A percentile compares a stretch with the other conserved stretches of the same genome.
These are phyloP conservation scores for Dendrolimus houi DNA, from an alignment of 2,888 invertebrate species.

Conservation along the genomic window DNA sequence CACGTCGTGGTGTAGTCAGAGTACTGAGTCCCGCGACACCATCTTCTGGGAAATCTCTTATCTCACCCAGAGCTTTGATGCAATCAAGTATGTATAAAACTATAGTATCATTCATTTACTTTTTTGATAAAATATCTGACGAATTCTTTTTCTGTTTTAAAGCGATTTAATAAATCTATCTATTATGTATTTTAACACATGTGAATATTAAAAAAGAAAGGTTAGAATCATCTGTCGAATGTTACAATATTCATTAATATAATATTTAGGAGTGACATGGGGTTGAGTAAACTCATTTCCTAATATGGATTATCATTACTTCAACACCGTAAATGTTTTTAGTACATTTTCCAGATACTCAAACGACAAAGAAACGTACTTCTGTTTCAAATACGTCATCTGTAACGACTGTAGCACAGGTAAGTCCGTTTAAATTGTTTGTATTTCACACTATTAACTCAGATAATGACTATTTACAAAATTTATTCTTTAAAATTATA, in stretches of 20 bases:
- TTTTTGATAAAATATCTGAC: too few species aligned
- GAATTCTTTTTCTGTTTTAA: too few species aligned
- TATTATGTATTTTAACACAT: neutral
- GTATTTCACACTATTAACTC: neutral
- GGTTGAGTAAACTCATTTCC: too few species aligned
- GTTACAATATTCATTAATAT: too few species aligned
- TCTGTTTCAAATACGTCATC: slow-evolving; percentile 30
- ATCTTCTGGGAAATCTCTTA: slow-evolving; percentile 62
- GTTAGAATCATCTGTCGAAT: too few species aligned
- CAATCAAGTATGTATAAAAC: slow-evolving; percentile 38
- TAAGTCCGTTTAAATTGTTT: slow-evolving; percentile 13
- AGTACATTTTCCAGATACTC: slow-evolving; percentile 20
- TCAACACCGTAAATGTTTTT: too few species aligned
- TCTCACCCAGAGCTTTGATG: slow-evolving; percentile 66
- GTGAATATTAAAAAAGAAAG: too few species aligned
- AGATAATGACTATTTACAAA: neutral
- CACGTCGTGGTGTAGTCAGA: slow-evolving; percentile 57
- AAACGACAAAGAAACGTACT: slow-evolving; percentile 42
- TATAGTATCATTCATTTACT: too few species aligned
- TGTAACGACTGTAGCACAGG: slow-evolving; percentile 48
- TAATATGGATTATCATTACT: too few species aligned
- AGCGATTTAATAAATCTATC: neutral
- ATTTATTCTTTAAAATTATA: too few species aligned
- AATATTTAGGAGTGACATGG: too few species aligned
- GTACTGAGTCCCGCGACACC: slow-evolving; percentile 61